Percentiles rank a stretch among this genome's conserved stretches.
Conservation (phyloP, 2,888 invertebrate genomes). For the Spilarctia lutea region DNA sequence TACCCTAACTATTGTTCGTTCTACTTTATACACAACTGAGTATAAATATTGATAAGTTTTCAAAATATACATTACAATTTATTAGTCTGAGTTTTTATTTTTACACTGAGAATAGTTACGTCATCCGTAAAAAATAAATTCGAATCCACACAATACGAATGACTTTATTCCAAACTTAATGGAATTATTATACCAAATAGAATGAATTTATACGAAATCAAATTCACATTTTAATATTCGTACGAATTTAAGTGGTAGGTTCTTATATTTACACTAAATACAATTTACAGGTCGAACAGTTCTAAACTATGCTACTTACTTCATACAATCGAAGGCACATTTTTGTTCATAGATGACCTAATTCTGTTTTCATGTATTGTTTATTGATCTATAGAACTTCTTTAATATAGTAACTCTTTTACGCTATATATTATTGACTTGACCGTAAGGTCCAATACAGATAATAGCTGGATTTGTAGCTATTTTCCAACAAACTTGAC, state of each 20-base stretch:
- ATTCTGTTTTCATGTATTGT: constrained; percentile 50
- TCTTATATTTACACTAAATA: constrained; percentile 62
- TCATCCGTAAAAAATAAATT: background rate
- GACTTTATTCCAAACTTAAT: background rate
- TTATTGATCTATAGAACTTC: constrained; percentile 49
- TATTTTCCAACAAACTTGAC: background rate
- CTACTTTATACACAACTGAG: constrained; percentile 32
- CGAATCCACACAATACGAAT: background rate
- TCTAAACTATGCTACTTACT: constrained; percentile 75
- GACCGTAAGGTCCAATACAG: background rate
- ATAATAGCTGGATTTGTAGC: background rate
- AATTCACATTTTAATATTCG: background rate
- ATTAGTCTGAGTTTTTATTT: background rate
- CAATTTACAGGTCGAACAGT: constrained; percentile 72
- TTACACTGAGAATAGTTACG: background rate
- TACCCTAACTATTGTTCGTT: constrained; percentile 32
- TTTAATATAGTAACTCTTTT: constrained; percentile 30
- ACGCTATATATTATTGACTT: constrained; percentile 24
- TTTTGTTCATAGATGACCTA: constrained; percentile 79
- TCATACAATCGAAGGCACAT: constrained; percentile 83
- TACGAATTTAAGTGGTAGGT: constrained; percentile 38
- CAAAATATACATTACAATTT: constrained; percentile 12
- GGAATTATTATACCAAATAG: background rate
- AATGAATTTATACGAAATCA: constrained; percentile 2
- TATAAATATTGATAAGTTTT: constrained; percentile 8